Percentiles rank a stretch among this genome's conserved stretches.
Conservation (phyloP, 2,888 invertebrate species). For the Linnaemya vulpina region DNA sequence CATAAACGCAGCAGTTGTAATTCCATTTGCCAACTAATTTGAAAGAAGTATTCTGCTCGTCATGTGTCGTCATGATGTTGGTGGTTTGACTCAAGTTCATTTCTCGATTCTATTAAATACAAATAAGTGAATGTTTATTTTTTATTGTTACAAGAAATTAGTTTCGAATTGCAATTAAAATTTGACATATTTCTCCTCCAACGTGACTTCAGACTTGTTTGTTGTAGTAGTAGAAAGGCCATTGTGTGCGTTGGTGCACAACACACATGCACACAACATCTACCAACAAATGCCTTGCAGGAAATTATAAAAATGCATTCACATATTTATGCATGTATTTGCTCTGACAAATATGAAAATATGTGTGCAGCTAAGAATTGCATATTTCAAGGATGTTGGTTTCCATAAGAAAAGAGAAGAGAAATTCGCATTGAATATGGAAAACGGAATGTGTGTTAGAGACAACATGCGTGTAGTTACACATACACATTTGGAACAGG, state of each 20-base stretch:
- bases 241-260: not conserved
- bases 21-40: constrained; percentile 15
- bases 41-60: not conserved
- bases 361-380: constrained; percentile 21
- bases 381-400: constrained; percentile 58
- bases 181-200: constrained; percentile 35
- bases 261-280: not conserved
- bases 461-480: constrained; percentile 3
- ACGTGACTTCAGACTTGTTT: not conserved
- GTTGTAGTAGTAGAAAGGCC: not conserved
- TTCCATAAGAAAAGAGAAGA: no score
- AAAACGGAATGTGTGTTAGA: not conserved
- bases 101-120: constrained; percentile 19
- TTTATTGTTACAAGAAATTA: constrained; percentile 41
- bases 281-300: not conserved
- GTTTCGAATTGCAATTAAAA: constrained; percentile 57
- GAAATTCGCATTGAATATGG: constrained; percentile 20
- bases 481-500: not conserved
- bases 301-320: constrained; percentile 41
- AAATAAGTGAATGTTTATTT: constrained; percentile 25
- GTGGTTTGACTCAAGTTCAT: not conserved
- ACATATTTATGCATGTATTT: constrained; percentile 13
- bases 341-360: constrained; percentile 24
- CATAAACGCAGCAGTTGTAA: not conserved
- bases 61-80: no score